Evolutionary conservation across 1,140 invertebrate species (phyloP).

Genomic region (Drosophila insularis): DNA sequence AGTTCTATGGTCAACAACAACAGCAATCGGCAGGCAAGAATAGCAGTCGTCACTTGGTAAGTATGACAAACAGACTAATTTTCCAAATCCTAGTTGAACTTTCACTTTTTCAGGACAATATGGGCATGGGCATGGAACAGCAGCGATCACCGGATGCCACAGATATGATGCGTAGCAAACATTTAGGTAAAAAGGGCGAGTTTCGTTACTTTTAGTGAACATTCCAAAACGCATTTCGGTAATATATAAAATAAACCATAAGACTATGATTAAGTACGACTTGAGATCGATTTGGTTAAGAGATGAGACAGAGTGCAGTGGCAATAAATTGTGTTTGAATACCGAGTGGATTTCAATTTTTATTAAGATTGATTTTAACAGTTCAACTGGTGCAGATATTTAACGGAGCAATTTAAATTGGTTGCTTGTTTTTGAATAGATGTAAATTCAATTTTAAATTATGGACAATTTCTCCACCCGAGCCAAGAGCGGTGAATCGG

Average conservation of each 20-base stretch:
- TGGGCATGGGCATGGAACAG: constrained; percentile 74
- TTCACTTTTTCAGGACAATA: constrained; percentile 80
- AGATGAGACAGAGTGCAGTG: constrained; percentile 34
- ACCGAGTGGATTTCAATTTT: background rate
- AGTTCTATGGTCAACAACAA: constrained; percentile 84
- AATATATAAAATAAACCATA: constrained; percentile 48
- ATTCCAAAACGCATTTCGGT: constrained; percentile 7
- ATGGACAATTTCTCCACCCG: constrained; percentile 78
- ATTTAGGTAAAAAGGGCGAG: constrained; percentile 96
- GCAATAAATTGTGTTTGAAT: constrained; percentile 71
- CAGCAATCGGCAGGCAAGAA: background rate
- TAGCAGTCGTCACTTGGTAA: constrained; percentile 40
- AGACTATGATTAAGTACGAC: constrained; percentile 70
- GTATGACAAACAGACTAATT: background rate
- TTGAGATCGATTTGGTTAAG: constrained; percentile 26
- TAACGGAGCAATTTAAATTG: constrained; percentile 4
- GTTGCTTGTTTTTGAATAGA: background rate
- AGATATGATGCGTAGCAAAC: constrained; percentile 92
- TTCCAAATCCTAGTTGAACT: background rate
- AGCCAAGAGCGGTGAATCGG: constrained; percentile 70
- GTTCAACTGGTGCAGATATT: constrained; percentile 60
- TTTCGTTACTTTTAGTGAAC: constrained; percentile 93
- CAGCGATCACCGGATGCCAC: constrained; percentile 84
- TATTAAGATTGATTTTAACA: background rate
- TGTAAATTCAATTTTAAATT: constrained; percentile 40